Conservation (phyloP, 2,888 invertebrate species). For the Linnaemya vulpina region DNA sequence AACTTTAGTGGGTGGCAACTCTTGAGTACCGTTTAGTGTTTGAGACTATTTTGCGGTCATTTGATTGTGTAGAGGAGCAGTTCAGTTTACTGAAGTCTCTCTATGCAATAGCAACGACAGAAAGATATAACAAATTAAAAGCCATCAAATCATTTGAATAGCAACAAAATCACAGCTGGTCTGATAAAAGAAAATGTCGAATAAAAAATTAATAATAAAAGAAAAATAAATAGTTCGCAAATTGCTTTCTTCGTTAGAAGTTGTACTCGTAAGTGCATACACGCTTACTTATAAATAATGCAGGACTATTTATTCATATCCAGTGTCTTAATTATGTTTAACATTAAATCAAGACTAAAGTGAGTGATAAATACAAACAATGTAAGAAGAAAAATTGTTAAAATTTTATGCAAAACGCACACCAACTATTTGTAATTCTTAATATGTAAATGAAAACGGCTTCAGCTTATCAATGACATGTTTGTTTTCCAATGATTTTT, state of each 20-base stretch:
- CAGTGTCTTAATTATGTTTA: slow-evolving; percentile 34
- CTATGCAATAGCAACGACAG: slow-evolving; percentile 53
- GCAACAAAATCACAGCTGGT: neutral
- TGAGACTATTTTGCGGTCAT: slow-evolving; percentile 52
- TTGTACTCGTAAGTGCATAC: neutral
- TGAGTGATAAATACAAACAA: slow-evolving; percentile 7
- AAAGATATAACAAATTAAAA: slow-evolving; percentile 14
- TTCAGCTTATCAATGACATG: neutral
- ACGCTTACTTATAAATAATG: neutral
- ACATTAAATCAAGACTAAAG: neutral
- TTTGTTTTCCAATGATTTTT: neutral
- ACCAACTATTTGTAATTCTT: neutral
- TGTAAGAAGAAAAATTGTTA: neutral
- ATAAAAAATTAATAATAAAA: slow-evolving; percentile 18
- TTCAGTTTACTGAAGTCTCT: slow-evolving; percentile 62
- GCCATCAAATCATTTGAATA: neutral
- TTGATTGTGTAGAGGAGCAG: slow-evolving; percentile 53
- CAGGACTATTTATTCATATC: neutral
- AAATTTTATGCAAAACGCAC: neutral
- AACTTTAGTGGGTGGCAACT: slow-evolving; percentile 46
- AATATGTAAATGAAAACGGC: neutral
- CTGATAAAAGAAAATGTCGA: slow-evolving; percentile 17
- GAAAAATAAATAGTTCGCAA: slow-evolving; percentile 25
- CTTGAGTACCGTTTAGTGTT: slow-evolving; percentile 25
- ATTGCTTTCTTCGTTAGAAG: slow-evolving; percentile 10